Evolutionary conservation across 1,140 invertebrate species (phyloP), one percentile per base, ranked within the genome.

Genomic region (Protaetia brevitarsis): DNA sequence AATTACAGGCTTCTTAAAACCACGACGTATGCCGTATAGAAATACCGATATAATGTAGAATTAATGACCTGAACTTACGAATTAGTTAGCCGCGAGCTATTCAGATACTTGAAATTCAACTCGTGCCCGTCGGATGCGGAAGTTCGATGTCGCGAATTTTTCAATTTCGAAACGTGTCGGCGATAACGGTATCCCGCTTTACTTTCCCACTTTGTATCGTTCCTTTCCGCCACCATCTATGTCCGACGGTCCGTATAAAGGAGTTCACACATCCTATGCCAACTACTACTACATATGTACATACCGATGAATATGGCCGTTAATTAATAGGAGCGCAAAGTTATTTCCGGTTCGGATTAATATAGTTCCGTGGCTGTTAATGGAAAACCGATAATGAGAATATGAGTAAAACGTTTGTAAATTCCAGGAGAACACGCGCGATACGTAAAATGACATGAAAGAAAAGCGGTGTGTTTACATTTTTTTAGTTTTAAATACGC

Each of bases 121-220:
- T n/a, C n/a, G n/a, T n/a, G n/a, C n/a, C n/a, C n/a, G n/a, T n/a
- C n/a, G n/a, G n/a, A n/a, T n/a, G n/a, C n/a, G n/a, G 5, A 10
- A 51, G 34, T 37, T 23, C 21, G 41, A 2, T 51, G 16, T 13
- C 26, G 41, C 41, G n/a, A 51, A 51, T 51, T 51, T 45, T 51
- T 51, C 11, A 51, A 23, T 19, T 51, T 51, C 41, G 13, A 16
- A 16, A 19, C n/a, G 16, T 11, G 41, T 51, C 26, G 26, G 19
- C 2, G 11, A 23, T 51, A 51, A 51, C 41, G 41, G 41, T 26
- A 51, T 19, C 6, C 16, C 26, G 41, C 21, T 51, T 51, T 51
- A 51, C 41, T 51, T 51, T 51, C 41, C 41, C 41, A 51, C 41
- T 51, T 51, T 51, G n/a, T n/a, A 51, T 51, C 21, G n/a, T 51